A percentile compares a stretch with the other conserved stretches of the same genome.
Conservation (phyloP, 2,797 vertebrate genomes). For the Anguilla anguilla region DNA sequence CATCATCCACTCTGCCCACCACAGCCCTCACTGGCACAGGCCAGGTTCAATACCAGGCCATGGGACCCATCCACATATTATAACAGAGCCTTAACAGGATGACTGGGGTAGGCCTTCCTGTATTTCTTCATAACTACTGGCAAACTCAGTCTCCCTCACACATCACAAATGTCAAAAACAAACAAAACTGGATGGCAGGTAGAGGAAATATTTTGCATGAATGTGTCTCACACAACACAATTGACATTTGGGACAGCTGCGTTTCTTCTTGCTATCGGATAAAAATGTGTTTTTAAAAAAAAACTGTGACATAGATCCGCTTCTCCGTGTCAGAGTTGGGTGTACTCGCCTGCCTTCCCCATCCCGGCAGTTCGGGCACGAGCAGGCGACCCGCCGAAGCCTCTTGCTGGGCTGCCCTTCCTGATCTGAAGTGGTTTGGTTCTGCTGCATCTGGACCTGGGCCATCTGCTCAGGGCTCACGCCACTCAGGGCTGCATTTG, state of each 20-base stretch:
- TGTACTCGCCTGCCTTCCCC: constrained; percentile 90
- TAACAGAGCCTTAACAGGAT: not conserved
- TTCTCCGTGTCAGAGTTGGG: not conserved
- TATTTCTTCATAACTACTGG: no score
- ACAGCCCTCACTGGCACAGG: not conserved
- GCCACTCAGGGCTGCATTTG: constrained; percentile 83
- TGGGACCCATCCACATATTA: not conserved
- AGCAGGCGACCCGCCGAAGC: constrained; percentile 93
- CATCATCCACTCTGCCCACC: no score
- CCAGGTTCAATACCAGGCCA: not conserved
- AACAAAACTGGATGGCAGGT: no score
- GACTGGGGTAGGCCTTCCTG: no score
- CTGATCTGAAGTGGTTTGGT: constrained; percentile 88
- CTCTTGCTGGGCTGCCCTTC: constrained; percentile 94
- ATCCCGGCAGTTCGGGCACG: constrained; percentile 97
- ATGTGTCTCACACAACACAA: no score
- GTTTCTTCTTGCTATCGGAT: no score
- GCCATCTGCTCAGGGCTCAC: constrained; percentile 95
- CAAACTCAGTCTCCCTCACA: no score
- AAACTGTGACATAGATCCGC: no score
- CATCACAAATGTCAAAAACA: no score
- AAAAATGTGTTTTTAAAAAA: no score
- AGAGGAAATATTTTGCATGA: no score
- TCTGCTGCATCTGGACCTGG: constrained; percentile 86
- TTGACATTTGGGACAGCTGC: no score